Evolutionary conservation across 2,113 vertebrate species (phyloP).

Genomic region (Alces alces): DNA sequence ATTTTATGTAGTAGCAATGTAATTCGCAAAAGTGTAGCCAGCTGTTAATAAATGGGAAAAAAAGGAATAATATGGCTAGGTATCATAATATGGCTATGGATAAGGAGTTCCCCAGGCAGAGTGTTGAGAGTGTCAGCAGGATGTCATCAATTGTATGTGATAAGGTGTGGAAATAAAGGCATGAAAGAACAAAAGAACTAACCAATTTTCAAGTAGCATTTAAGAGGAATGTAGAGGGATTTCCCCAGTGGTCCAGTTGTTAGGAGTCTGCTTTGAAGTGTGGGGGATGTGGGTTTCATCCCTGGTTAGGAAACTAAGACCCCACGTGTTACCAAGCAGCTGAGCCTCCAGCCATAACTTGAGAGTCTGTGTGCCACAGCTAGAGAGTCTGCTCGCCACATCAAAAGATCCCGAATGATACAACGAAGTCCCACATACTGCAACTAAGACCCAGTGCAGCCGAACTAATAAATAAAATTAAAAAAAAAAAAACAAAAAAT

Average conservation of each 20-base stretch:
- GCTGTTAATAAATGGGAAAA: background rate
- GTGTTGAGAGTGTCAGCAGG: background rate
- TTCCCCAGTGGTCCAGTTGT: background rate
- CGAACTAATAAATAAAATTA: background rate
- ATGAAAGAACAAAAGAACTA: background rate
- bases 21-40: background rate
- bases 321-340: background rate
- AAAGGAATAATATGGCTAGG: background rate
- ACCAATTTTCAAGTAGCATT: background rate
- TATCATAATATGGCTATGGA: background rate
- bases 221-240: background rate
- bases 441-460: background rate
- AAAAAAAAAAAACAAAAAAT: background rate
- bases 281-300: background rate
- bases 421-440: rapidly evolving
- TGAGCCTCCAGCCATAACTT: background rate
- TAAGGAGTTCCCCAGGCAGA: background rate
- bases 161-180: background rate
- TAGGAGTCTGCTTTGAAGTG: background rate
- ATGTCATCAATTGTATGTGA: no score
- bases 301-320: background rate
- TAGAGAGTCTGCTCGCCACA: background rate
- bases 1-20: background rate
- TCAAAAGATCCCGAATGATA: background rate
- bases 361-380: background rate